Evolutionary conservation across 53 echinoderm and acorn worm genomes (phyloP), one percentile per base, ranked within the genome.

Genomic region (Astropecten irregularis): DNA sequence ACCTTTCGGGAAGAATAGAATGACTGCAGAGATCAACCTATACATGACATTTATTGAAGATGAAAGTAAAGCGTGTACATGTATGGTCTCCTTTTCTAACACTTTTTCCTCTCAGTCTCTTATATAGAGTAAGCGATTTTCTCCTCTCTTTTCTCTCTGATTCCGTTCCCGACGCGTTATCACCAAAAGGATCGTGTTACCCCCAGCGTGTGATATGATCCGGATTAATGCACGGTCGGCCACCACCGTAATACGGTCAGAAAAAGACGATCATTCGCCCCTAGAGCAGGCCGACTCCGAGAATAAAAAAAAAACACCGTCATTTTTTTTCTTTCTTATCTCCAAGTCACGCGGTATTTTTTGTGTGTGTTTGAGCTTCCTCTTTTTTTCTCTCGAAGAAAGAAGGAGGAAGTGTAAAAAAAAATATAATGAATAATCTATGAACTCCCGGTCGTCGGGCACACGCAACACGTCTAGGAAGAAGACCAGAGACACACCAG

Each of bases 181-280:
- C 59, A 14, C n/a, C 13, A 32, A 2, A 14, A 36, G 32, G 50
- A 71, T 71, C 71, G 51, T 71, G 37, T 71, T 71, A 29, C 70
- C 52, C 27, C 49, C 48, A 3, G 33, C 52, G 34, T 52, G 34
- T 71, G 71, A 71, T 71, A 50, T 51, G 52, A 71, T 71, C 71
- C 32, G 52, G 52, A 34, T 71, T 44, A 68, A 25, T 40, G 21
- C 30, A 51, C 50, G 71, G 31, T 52, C 44, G 69, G 49, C 26
- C 18, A 49, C 49, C 49, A 28, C 19, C 29, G 25, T 49, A 27
- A 42, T 40, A 69, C 44, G 49, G 32, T 34, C 25, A 48, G 35
- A n/a, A n/a, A n/a, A n/a, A n/a, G n/a, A n/a, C n/a, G 71, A 33
- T 71, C 50, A 71, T 71, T 19, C 51, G 71, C n/a, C 51, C 71